Percentiles rank a stretch among this genome's conserved stretches.
These are phyloP conservation scores for Thamnaconus septentrionalis DNA, from an alignment of 2,113 vertebrate species.

Conservation along the genomic window DNA sequence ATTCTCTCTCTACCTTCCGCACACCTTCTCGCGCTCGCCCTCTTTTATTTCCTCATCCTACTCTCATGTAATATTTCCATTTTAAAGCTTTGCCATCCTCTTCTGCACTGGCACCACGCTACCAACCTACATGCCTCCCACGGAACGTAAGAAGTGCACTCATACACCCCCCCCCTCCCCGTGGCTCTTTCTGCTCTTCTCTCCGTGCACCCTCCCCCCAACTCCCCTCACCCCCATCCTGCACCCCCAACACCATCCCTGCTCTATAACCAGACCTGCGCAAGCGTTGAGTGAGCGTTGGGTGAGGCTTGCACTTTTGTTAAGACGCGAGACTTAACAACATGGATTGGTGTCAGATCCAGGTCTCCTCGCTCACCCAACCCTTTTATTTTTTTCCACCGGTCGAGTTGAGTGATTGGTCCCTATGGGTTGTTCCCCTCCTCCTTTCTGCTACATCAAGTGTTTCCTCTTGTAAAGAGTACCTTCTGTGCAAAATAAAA, in stretches of 20 bases:
- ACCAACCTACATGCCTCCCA: conserved; percentile 58
- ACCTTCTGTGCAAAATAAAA: conserved; percentile 9
- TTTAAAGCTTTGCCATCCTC: conserved; percentile 65
- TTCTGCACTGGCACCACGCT: conserved; percentile 52
- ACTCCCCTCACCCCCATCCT: neutral
- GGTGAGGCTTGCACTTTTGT: conserved; percentile 63
- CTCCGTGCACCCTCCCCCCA: conserved; percentile 27
- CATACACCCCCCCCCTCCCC: conserved; percentile 5
- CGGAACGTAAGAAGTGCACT: conserved; percentile 68
- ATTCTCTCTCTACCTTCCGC: conserved; percentile 14
- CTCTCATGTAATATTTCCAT: conserved; percentile 44
- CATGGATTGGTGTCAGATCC: conserved; percentile 49
- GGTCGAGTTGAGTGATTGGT: conserved; percentile 48
- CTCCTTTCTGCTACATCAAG: conserved; percentile 37
- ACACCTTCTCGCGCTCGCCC: conserved; percentile 5
- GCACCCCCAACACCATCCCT: conserved; percentile 26
- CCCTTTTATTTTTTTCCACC: neutral
- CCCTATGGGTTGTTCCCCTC: conserved; percentile 32
- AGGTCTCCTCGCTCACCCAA: conserved; percentile 1
- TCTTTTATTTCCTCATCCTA: conserved; percentile 13
- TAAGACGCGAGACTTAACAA: conserved; percentile 67
- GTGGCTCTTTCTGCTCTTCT: conserved; percentile 32
- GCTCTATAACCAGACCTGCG: conserved; percentile 31
- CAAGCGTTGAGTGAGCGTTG: too few relatives aligned
- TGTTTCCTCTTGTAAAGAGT: conserved; percentile 42